Conservation (phyloP, 2,888 invertebrate species). For the Tanytarsus gracilentus region DNA sequence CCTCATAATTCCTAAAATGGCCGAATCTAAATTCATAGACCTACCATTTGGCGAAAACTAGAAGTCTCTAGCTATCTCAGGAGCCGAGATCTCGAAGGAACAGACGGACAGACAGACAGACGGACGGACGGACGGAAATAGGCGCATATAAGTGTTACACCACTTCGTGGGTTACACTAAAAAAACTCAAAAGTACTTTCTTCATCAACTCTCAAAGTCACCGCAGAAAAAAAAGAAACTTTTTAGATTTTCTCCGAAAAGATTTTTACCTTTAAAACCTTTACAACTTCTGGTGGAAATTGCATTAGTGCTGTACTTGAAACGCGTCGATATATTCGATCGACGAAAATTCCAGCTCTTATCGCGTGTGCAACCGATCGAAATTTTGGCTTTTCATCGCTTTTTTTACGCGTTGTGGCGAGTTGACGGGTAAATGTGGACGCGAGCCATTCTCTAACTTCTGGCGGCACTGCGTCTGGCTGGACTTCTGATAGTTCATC, state of each 20-base stretch:
- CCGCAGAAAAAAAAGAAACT: too few species aligned
- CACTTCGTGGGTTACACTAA: too few species aligned
- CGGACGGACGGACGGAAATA: too few species aligned
- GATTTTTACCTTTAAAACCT: conserved; percentile 68
- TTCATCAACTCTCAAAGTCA: too few species aligned
- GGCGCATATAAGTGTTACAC: too few species aligned
- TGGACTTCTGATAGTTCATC: conserved; percentile 94
- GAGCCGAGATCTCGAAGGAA: too few species aligned
- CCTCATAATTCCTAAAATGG: too few species aligned
- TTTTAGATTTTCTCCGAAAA: not conserved
- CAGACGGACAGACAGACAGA: too few species aligned
- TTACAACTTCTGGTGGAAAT: conserved; percentile 78
- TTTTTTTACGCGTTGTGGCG: conserved; percentile 65
- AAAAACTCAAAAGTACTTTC: too few species aligned
- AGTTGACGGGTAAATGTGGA: conserved; percentile 89
- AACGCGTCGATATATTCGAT: conserved; percentile 80
- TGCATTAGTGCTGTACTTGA: conserved; percentile 71
- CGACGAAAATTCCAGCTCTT: conserved; percentile 92
- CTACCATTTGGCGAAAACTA: too few species aligned
- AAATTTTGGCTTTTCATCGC: conserved; percentile 79
- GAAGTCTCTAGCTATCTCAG: too few species aligned
- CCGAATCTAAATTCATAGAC: too few species aligned
- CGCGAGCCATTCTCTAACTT: conserved; percentile 93
- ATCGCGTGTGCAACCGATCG: conserved; percentile 94
- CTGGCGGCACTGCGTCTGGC: conserved; percentile 91